phyloP scores from a whole-genome alignment of 2,797 vertebrate genomes.

The Iguana delicatissima region DNA sequence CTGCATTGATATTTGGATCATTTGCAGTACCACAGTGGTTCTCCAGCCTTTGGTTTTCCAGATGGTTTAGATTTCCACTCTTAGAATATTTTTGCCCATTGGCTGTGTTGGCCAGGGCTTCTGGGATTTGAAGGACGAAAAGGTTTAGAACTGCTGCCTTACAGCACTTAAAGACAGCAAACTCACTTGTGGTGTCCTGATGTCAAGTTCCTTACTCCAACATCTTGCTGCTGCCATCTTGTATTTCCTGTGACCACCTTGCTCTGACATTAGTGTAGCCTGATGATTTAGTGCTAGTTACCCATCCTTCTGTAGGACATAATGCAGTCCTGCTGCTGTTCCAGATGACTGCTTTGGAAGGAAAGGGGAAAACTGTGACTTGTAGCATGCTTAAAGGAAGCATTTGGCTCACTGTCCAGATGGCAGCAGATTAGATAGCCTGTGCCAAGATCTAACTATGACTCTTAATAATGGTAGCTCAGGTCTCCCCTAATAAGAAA shows the following conservation, averaged over 20 bases:
- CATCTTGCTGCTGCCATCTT: neutral
- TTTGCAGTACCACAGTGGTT: neutral
- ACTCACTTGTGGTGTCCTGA: neutral
- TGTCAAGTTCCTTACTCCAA: neutral
- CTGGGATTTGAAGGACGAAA: too few species aligned
- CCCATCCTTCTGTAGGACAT: neutral
- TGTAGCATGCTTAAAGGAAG: conserved; percentile 65
- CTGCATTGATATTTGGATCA: neutral
- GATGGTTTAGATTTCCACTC: too few species aligned
- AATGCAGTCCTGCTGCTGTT: conserved; percentile 26
- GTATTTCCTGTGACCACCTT: neutral
- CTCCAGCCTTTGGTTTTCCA: too few species aligned
- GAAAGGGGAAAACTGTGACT: conserved; percentile 50
- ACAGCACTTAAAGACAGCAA: neutral
- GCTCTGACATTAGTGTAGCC: neutral
- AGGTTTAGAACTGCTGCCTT: too few species aligned
- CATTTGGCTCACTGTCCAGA: conserved; percentile 69
- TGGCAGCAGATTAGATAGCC: conserved; percentile 26
- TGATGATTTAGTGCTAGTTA: neutral
- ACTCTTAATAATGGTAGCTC: neutral
- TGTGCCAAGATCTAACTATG: neutral
- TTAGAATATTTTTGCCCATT: too few species aligned
- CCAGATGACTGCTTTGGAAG: conserved; percentile 20
- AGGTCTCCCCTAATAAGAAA: conserved; percentile 4
- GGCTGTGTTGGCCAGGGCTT: too few species aligned